phyloP scores from a whole-genome alignment of 2,888 invertebrate species.

The Anticlea derivata region DNA sequence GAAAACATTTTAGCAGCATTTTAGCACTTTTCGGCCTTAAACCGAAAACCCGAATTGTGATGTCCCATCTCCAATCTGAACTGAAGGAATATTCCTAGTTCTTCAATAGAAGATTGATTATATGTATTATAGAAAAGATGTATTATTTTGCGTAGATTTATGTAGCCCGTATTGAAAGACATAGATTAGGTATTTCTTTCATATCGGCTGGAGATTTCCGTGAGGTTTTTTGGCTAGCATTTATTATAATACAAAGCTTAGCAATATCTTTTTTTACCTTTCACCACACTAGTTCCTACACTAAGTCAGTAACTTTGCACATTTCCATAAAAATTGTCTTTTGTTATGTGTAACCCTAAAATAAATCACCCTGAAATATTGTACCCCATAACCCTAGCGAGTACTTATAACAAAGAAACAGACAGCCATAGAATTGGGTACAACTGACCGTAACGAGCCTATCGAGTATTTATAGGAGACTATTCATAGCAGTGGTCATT shows the following conservation, averaged over 20 bases:
- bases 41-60: not conserved
- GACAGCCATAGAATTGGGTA: constrained; percentile 18
- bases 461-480: constrained; percentile 37
- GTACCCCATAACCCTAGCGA: constrained; percentile 11
- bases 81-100: constrained; percentile 27
- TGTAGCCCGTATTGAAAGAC: constrained; percentile 15
- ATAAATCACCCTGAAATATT: constrained; percentile 8
- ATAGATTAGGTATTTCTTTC: constrained; percentile 5
- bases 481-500: constrained; percentile 30
- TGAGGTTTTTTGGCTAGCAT: not conserved
- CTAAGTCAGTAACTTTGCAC: too few relatives aligned
- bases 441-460: constrained; percentile 31
- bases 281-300: too few relatives aligned
- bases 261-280: too few relatives aligned
- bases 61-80: constrained; percentile 6
- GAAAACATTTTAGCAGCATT: too few relatives aligned
- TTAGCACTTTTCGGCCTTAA: not conserved
- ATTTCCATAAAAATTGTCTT: constrained; percentile 3
- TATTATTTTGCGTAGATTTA: constrained; percentile 18
- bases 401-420: constrained; percentile 18
- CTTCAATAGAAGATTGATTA: constrained; percentile 31
- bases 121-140: constrained; percentile 10
- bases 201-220: constrained; percentile 5
- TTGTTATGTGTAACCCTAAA: not conserved
- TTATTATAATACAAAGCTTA: too few relatives aligned